Evolutionary conservation across 2,888 invertebrate species (phyloP), one percentile per base, ranked within the genome.

Genomic region (Tetranychus truncatus): DNA sequence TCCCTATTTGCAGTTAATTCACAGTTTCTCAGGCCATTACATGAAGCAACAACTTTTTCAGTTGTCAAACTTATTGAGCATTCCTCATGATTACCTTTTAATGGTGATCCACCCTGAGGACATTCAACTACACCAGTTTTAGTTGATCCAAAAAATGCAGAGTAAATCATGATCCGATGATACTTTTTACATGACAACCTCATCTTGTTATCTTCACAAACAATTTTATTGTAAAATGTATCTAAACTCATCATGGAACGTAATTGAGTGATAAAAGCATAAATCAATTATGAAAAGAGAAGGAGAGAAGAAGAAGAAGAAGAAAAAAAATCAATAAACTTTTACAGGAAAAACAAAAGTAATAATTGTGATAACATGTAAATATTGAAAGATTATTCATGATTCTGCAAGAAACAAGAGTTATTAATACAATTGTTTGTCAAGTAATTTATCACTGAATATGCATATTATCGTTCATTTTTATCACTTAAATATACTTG

Each of bases 201-300:
- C 81, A 95, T 88, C 80, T 89, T 88, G 81, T 93, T 91, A 82
- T 92, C 91, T 83, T 94, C 91, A 84, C 95, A 96, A 78, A 92
- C 92, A 81, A 92, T 89, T 86, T 92, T 91, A 83, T 92, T 93
- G 78, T 91, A 88, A 84, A 95, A 95, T 83, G 93, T 92, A 84
- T 91, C 95, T 95, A 87, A 80, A 86, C 86, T 79, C 55, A 55
- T 55, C 7, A 15, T 15, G 55, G 55, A 55, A 55, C 6, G 15
- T 55, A 55, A 55, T 55, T 55, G 55, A 55, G 15, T 55, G 11
- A 55, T 55, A 15, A 55, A 55, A 9, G 15, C 9, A 9, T 15
- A 55, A 15, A 69, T 6, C 18, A 34, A 72, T 24, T 24, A 44
- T n/a, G n/a, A 45, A 6, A 44, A 5, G 44, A 71, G 44, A 15